These are phyloP conservation scores for Drosophila novamexicana DNA, from an alignment of 1,140 invertebrate genomes.

Conservation along the genomic window DNA sequence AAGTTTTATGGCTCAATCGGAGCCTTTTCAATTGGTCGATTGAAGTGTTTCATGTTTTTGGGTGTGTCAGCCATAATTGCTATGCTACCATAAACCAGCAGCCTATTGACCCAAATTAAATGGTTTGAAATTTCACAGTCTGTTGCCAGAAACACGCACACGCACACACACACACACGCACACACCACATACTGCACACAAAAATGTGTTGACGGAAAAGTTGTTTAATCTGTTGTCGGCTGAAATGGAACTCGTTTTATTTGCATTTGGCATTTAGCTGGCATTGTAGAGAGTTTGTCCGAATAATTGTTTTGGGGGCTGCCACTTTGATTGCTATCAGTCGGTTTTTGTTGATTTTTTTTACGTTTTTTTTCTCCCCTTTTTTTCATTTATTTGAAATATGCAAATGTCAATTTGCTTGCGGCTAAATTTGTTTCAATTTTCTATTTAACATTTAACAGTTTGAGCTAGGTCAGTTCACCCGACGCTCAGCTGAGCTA, in stretches of 20 bases:
- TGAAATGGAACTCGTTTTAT: slow-evolving; percentile 37
- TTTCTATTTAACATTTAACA: slow-evolving; percentile 10
- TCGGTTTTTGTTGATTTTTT: not conserved
- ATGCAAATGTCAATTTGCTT: slow-evolving; percentile 43
- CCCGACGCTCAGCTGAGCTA: not conserved
- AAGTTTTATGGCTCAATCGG: slow-evolving; percentile 10
- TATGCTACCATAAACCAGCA: slow-evolving; percentile 16
- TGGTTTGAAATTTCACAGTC: slow-evolving; percentile 43
- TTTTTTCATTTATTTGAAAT: slow-evolving; percentile 23
- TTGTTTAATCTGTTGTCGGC: slow-evolving; percentile 47
- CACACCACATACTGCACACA: not conserved
- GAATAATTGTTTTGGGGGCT: slow-evolving; percentile 37
- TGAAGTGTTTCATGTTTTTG: slow-evolving; percentile 31
- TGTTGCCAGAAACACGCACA: slow-evolving; percentile 17
- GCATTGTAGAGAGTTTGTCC: slow-evolving; percentile 8
- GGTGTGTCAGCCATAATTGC: slow-evolving; percentile 24
- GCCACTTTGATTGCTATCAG: slow-evolving; percentile 14
- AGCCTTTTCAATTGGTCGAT: slow-evolving; percentile 23
- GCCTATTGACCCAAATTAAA: slow-evolving; percentile 51
- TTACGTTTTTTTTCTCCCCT: not conserved
- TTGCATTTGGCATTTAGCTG: slow-evolving; percentile 26
- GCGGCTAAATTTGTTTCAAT: slow-evolving; percentile 39
- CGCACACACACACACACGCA: not conserved
- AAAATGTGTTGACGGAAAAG: slow-evolving; percentile 21
- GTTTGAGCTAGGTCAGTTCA: not conserved